Evolutionary conservation across 2,888 invertebrate species (phyloP).

Genomic region (Cheiracanthium punctorium): DNA sequence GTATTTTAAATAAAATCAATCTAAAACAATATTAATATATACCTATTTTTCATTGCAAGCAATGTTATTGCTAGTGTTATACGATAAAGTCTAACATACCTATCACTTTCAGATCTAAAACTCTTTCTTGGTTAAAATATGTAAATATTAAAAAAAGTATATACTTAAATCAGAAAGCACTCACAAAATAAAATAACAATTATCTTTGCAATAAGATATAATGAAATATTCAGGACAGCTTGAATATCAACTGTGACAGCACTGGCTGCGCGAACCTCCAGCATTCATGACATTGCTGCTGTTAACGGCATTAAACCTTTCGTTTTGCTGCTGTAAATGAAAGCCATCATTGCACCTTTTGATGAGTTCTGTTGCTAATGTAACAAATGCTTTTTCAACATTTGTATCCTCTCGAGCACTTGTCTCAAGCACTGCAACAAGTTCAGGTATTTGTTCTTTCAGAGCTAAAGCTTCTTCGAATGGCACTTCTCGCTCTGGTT

Average conservation of each 20-base stretch:
- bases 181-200: no score
- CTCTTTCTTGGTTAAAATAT: no score
- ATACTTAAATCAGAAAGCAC: no score
- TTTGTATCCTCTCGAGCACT: constrained; percentile 94
- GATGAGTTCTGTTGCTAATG: constrained; percentile 90
- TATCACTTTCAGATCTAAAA: no score
- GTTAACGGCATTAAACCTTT: constrained; percentile 40
- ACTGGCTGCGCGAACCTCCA: not conserved
- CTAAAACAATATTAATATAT: no score
- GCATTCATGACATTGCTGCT: not conserved
- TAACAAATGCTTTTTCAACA: constrained; percentile 90
- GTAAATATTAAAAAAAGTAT: no score
- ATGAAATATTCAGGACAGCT: no score
- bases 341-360: constrained; percentile 74
- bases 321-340: constrained; percentile 47
- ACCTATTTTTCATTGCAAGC: no score
- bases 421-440: constrained; percentile 89
- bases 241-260: not conserved
- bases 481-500: constrained; percentile 87
- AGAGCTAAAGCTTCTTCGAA: constrained; percentile 90
- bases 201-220: no score
- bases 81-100: no score
- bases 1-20: no score
- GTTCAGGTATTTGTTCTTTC: constrained; percentile 89
- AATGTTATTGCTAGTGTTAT: no score